phyloP scores from a whole-genome alignment of 1,140 invertebrate genomes.

The Acromyrmex charruanus region DNA sequence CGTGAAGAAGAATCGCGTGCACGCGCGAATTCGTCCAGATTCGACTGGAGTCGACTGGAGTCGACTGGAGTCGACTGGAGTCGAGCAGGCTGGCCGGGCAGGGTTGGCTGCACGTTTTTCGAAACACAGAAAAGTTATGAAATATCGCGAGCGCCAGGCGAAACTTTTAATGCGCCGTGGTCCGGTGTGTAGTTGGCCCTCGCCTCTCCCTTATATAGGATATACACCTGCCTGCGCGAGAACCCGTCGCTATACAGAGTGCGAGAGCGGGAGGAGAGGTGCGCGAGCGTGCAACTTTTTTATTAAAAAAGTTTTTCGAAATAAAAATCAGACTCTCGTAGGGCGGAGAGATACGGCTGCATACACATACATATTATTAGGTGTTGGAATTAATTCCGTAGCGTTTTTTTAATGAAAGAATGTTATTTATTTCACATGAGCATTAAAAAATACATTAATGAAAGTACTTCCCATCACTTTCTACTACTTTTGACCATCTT shows the following conservation, averaged over 20 bases:
- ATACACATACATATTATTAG: background rate
- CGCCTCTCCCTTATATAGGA: slow-evolving; percentile 66
- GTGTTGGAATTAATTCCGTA: too few species aligned
- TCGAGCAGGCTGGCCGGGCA: slow-evolving; percentile 8
- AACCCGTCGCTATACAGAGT: slow-evolving; percentile 43
- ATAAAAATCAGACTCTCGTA: slow-evolving; percentile 80
- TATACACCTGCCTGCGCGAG: slow-evolving; percentile 71
- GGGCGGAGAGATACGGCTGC: slow-evolving; percentile 45
- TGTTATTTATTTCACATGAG: too few species aligned
- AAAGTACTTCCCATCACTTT: too few species aligned
- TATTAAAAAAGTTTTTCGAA: slow-evolving; percentile 86
- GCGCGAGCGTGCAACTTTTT: slow-evolving; percentile 81
- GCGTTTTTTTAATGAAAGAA: too few species aligned
- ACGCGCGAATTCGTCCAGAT: slow-evolving; percentile 66
- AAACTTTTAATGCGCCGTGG: slow-evolving; percentile 85
- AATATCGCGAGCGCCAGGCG: slow-evolving; percentile 84
- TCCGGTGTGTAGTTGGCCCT: slow-evolving; percentile 64
- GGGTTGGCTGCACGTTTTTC: slow-evolving; percentile 79
- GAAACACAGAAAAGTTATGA: slow-evolving; percentile 86
- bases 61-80: slow-evolving; percentile 36
- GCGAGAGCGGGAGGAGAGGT: slow-evolving; percentile 2
- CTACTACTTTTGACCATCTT: too few species aligned
- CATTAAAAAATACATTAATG: too few species aligned
- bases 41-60: slow-evolving; percentile 14
- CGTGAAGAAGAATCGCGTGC: slow-evolving; percentile 65